phyloP scores from a whole-genome alignment of 2,113 vertebrate genomes.

The Marmota monax region DNA sequence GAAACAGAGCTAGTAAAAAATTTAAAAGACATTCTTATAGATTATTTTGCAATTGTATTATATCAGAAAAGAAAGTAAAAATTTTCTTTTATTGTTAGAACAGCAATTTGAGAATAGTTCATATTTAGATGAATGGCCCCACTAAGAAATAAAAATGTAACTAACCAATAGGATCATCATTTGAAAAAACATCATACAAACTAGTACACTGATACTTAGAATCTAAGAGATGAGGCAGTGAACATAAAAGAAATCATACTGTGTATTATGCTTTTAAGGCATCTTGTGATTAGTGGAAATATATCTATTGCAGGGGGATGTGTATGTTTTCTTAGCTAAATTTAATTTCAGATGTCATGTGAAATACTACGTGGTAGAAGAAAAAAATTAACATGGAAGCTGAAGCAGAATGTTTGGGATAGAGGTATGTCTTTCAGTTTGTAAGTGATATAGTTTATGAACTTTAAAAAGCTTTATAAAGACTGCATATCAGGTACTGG shows the following conservation, averaged over 20 bases:
- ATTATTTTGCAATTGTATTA: conserved; percentile 27
- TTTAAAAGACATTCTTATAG: conserved; percentile 8
- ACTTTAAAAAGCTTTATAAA: not conserved
- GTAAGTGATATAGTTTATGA: not conserved
- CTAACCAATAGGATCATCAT: not conserved
- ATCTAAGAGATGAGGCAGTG: not conserved
- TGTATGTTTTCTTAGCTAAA: conserved; percentile 18
- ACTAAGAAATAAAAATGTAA: conserved; percentile 24
- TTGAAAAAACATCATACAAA: not conserved
- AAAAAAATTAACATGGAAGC: not conserved
- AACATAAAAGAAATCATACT: not conserved
- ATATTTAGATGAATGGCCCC: conserved; percentile 32
- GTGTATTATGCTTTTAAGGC: conserved; percentile 18
- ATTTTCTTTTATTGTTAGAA: conserved; percentile 35
- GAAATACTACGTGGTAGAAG: not conserved
- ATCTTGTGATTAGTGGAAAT: not conserved
- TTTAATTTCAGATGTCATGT: conserved; percentile 53
- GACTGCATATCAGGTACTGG: not conserved
- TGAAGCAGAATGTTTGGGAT: not conserved
- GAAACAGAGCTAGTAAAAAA: conserved; percentile 8
- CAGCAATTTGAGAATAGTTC: conserved; percentile 44
- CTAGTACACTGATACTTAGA: not conserved
- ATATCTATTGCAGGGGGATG: not conserved
- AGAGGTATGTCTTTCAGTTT: conserved; percentile 13
- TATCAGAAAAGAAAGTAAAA: conserved; percentile 56